Base-by-base conservation (phyloP, 1,140 invertebrate species). In the Drosophila mayri region DNA sequence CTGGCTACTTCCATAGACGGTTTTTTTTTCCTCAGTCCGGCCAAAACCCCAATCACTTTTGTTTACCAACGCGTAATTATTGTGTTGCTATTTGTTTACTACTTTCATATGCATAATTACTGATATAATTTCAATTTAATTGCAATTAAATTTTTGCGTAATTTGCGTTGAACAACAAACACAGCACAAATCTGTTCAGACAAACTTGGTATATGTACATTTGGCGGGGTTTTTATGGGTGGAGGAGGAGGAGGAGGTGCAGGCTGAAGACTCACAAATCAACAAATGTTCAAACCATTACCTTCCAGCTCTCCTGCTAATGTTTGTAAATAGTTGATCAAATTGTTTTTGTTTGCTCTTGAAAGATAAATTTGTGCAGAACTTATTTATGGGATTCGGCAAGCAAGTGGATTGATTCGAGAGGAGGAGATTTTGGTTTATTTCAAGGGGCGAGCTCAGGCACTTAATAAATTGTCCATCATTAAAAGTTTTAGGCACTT, bases 121-220 rank as follows among this genome's bases (percentile, higher is more conserved):
- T 59, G 68, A 67, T 84, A 84, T 87, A 88, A 88, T 90, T 88
- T 88, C 59, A 44, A 90, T 79, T 85, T 88, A 88, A 88, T 88
- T 90, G 81, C 70, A 79, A 79, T 85, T 88, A 79, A 90, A 90
- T 84, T 83, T 79, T 79, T 71, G 80, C 68, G 68, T 63, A 79
- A 84, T 88, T 86, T 85, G 58, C 44, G 46, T 62, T 55, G 16
- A 60, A 59, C 41, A 54, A 57, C 32, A 43, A 25, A 35, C 12
- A 38, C 32, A 22, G 70, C 58, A 54, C 35, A 28, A 82, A 65
- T 72, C 71, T 61, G 66, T 80, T 65, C 63, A 57, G 6, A 9
- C 64, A 32, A 46, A 44, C 30, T 54, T 76, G 54, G 28, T 16
- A 37, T 58, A 54, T 54, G 50, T 54, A 75, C 20, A 52, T 74